Evolutionary conservation across 2,113 vertebrate species (phyloP), one percentile per base, ranked within the genome.

Genomic region (Cardinalis cardinalis): DNA sequence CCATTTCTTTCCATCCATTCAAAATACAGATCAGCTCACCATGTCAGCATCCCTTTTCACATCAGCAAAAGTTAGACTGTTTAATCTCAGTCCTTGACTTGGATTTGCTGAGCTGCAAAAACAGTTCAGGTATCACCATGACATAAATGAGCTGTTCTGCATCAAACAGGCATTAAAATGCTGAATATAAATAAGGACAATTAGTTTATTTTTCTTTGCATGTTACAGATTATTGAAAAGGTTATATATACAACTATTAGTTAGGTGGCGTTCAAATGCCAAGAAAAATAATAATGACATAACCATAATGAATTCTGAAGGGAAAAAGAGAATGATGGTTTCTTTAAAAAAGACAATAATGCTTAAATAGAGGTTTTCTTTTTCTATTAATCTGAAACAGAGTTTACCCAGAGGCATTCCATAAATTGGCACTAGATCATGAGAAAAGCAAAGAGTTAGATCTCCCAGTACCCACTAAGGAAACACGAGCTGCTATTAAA

Each of bases 401-500:
- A 85, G 15, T 59, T 93, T 25, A 58, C 40, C 60, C 59, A 12
- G 41, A 94, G 69, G 79, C 32, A 75, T 93, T 80, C 32, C 14
- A 38, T 86, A 77, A 88, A 88, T 59, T 92, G 69, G 49, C 69
- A 58, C 25, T 58, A 78, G 56, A 91, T 87, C 85, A 87, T 83
- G 82, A 89, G 78, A 91, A 95, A 92, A 80, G 51, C 48, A 71
- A 91, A 70, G n/a, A 76, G 18, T 84, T 80, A 86, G 14, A 49
- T 83, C 65, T 93, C 89, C 44, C 82, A 89, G 44, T 74, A 85
- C 14, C 36, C 63, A 40, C 82, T 83, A 77, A 83, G 84, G 78
- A 92, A 92, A 85, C 10, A 79, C 76, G n/a, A 92, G 63, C 16
- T 70, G 51, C 51, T 87, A 26, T 72, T 92, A 89, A 91, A 92